Evolutionary conservation across 2,113 vertebrate genomes (phyloP), one percentile per base, ranked within the genome.

Genomic region (Phaethornis superciliosus): DNA sequence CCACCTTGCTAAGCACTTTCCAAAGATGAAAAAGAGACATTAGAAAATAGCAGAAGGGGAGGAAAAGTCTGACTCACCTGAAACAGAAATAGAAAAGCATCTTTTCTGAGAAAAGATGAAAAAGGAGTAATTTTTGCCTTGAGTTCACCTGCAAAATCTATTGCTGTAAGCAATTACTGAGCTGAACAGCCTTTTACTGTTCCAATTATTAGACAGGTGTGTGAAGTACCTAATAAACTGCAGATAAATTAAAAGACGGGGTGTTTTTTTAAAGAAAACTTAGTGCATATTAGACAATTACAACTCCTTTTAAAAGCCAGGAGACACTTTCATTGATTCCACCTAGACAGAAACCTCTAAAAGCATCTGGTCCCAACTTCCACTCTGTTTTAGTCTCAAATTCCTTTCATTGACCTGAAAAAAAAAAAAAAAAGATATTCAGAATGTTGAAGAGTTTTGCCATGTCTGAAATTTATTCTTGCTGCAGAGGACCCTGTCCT

Each of bases 81-180:
- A 59, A 86, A 49, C n/a, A 37, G 80, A 81, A 74, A 81, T 13
- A 70, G 74, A 62, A 90, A 81, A 83, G n/a, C 77, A 83, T 40
- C 46, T 68, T 71, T 77, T 52, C 83, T 90, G 63, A 30, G 58
- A 88, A 85, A 1, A 85, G 82, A 67, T 78, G 64, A 81, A 85
- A 93, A 94, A 84, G 69, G 69, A 92, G 72, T 37, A 35, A 67
- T 95, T 94, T 83, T 89, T 67, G 52, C 71, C 89, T 78, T 52
- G 77, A 74, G 75, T 78, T 70, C 89, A 84, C 69, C 84, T 75
- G 84, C 33, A 80, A 46, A 81, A 58, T 65, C 70, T 12, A n/a
- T 27, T 4, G 89, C 91, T 2, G 3, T 2, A 4, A 83, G 89
- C 86, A 65, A 20, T 83, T 80, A 62, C 54, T n/a, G 88, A 81